Evolutionary conservation across 2,113 vertebrate genomes (phyloP).

Genomic region (Brachyhypopomus gauderio): DNA sequence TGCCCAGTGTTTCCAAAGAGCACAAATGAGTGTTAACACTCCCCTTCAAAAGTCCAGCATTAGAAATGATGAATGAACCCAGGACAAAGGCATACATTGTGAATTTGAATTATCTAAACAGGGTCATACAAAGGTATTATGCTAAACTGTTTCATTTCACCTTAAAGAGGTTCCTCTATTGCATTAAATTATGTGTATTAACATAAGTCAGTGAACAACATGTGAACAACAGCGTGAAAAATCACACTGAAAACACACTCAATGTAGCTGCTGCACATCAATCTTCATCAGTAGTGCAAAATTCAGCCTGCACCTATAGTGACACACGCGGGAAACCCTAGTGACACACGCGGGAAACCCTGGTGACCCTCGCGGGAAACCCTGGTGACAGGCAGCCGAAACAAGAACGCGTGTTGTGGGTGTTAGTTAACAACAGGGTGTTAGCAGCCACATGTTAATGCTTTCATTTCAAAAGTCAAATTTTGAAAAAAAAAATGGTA

Average conservation of each 20-base stretch:
- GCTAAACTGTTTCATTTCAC: neutral
- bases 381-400: neutral
- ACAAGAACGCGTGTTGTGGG: too few species aligned
- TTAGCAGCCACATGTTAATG: too few species aligned
- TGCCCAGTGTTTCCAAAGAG: constrained; percentile 24
- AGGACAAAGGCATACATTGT: constrained; percentile 4
- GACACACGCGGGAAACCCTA: too few species aligned
- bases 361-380: too few species aligned
- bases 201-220: constrained; percentile 28
- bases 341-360: too few species aligned
- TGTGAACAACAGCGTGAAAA: neutral
- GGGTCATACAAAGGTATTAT: constrained; percentile 13
- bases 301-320: neutral
- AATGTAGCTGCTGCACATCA: constrained; percentile 17
- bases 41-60: constrained; percentile 44
- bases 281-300: constrained; percentile 33
- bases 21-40: constrained; percentile 45
- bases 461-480: too few species aligned
- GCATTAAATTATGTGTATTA: constrained; percentile 21
- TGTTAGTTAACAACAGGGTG: too few species aligned
- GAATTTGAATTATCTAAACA: constrained; percentile 14
- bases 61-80: constrained; percentile 14
- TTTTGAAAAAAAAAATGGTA: too few species aligned
- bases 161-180: constrained; percentile 23
- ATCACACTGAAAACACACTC: neutral